Conservation (phyloP, 2,888 invertebrate genomes). For the Hydraecia micacea region DNA sequence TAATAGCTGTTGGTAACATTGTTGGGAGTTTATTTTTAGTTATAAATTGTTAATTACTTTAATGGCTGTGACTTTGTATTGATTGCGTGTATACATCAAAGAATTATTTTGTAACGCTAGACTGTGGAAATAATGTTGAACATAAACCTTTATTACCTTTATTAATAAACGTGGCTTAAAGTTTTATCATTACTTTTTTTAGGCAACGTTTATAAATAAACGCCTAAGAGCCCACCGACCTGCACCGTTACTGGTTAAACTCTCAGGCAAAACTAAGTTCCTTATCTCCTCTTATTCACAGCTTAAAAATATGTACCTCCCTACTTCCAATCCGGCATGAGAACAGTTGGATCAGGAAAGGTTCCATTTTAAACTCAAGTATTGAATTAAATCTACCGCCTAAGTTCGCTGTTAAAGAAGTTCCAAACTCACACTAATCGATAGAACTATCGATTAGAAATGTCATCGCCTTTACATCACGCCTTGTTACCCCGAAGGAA, state of each 20-base stretch:
- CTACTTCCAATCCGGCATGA: background rate
- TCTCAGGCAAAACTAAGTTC: background rate
- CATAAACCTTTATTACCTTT: background rate
- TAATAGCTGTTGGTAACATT: constrained; percentile 5
- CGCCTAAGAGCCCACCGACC: background rate
- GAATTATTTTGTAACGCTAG: background rate
- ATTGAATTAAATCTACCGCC: background rate
- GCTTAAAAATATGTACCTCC: background rate
- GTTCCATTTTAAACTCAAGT: background rate
- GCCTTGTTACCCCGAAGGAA: background rate
- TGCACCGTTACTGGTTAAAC: too few relatives aligned
- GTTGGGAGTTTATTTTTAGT: constrained; percentile 6
- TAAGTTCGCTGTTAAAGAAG: constrained; percentile 15
- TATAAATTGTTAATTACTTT: constrained; percentile 16
- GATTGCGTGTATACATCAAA: background rate
- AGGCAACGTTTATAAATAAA: background rate
- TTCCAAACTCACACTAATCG: constrained; percentile 21
- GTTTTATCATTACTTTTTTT: background rate
- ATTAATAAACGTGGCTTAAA: background rate
- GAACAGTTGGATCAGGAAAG: background rate
- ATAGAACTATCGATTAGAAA: constrained; percentile 52
- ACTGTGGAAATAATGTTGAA: too few relatives aligned
- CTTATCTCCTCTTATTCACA: background rate
- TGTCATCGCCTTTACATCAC: constrained; percentile 44
- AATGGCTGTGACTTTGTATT: constrained; percentile 5